Conservation (phyloP, 2,113 vertebrate genomes). For the Crocuta crocuta region DNA sequence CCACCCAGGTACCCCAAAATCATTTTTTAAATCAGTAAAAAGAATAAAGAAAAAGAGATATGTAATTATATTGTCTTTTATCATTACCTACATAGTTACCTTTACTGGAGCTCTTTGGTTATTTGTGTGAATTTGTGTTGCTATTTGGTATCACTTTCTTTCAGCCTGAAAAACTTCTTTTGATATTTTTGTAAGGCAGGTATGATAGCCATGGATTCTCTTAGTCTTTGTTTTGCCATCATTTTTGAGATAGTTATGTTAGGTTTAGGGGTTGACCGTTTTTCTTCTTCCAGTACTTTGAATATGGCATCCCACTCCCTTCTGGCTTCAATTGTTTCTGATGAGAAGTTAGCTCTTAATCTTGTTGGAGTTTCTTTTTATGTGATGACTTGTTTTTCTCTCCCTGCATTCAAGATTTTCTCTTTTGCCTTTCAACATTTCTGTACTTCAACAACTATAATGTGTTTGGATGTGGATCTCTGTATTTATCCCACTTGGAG, state of each 20-base stretch:
- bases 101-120: not conserved
- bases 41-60: not conserved
- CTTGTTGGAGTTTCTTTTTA: not conserved
- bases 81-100: not conserved
- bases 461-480: not conserved
- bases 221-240: not conserved
- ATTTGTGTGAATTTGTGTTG: not conserved
- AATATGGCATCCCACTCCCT: not conserved
- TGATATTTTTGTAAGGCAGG: not conserved
- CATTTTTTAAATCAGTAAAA: constrained; percentile 16
- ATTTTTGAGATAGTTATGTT: constrained; percentile 30
- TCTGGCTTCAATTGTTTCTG: not conserved
- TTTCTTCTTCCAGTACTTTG: not conserved
- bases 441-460: not conserved
- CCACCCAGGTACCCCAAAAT: too few relatives aligned
- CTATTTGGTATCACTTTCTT: not conserved
- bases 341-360: not conserved
- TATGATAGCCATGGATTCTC: not conserved
- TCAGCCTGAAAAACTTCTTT: not conserved
- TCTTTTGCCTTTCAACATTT: constrained; percentile 6
- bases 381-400: not conserved
- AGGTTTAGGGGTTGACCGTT: not conserved
- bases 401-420: constrained; percentile 29
- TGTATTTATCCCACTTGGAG: constrained; percentile 18
- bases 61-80: not conserved